Evolutionary conservation across 2,888 invertebrate genomes (phyloP), one percentile per base, ranked within the genome.

Genomic region (Caenorhabditis japonica): DNA sequence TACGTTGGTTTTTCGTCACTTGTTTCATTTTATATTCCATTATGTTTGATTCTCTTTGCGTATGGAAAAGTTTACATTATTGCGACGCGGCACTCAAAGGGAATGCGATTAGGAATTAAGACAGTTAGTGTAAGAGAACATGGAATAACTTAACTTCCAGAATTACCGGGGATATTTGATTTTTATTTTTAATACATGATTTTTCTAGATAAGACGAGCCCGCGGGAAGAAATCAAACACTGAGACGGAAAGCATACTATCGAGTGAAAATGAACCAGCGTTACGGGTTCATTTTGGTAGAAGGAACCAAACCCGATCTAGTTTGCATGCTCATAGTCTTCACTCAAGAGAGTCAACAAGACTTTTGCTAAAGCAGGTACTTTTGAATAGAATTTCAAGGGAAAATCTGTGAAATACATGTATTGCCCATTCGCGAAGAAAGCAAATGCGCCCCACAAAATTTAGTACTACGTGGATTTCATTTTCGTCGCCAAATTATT

Each of bases 1-100:
- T 99, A 99, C 89, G 91, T 99, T 79, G 93, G 97, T 88, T 96
- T 97, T 90, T 97, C 97, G 13, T 97, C 97, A 47, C 93, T 95
- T 77, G 94, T 99, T 87, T 97, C 97, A 19, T 99, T 99, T 90
- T 99, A 97, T 89, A 91, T 95, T 82, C 99, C 99, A 27, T 90
- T 97, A 27, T 92, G 94, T 88, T 94, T 99, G 62, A 99, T 99
- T 95, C 93, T 97, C 79, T 96, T 97, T 89, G 97, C 97, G 4
- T 99, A 99, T 89, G 95, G 94, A 89, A 92, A 94, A 81, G 97
- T 82, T 21, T 86, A 83, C 68, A 70, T 87, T 33, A 88, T 87
- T 62, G 87, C 87, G 10, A 85, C 85, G 10, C 75, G 84, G 30
- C 84, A 86, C 71, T 80, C 83, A 15, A 64, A 73, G 44, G 78